A percentile compares a stretch with the other conserved stretches of the same genome.
These are phyloP conservation scores for Zophobas atratus DNA, from an alignment of 1,140 invertebrate genomes.

Conservation along the genomic window DNA sequence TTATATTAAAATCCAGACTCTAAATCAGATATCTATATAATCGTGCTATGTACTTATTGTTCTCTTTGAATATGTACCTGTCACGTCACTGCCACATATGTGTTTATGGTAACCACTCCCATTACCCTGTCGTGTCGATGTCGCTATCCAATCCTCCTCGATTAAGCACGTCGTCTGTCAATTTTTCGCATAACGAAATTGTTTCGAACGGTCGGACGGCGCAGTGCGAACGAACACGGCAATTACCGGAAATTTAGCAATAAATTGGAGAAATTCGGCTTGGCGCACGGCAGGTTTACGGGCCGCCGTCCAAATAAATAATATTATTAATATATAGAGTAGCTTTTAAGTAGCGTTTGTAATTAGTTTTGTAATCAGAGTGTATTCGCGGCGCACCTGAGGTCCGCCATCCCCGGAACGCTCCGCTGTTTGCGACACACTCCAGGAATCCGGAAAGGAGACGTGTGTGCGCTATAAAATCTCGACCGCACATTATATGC, in stretches of 20 bases:
- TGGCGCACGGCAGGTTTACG: constrained; percentile 44
- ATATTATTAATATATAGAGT: constrained; percentile 61
- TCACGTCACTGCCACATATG: too few species aligned
- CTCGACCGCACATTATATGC: constrained; percentile 40
- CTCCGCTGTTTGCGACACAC: constrained; percentile 20
- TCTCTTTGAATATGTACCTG: too few species aligned
- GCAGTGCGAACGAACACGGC: background rate
- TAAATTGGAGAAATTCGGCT: constrained; percentile 28
- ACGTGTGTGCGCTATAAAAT: constrained; percentile 36
- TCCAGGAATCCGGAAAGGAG: constrained; percentile 45
- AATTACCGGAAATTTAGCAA: constrained; percentile 27
- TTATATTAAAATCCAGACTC: too few species aligned
- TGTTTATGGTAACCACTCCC: too few species aligned
- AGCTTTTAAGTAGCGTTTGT: constrained; percentile 58
- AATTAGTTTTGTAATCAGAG: constrained; percentile 62
- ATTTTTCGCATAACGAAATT: constrained; percentile 14
- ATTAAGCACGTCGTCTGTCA: constrained; percentile 8
- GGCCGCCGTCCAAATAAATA: constrained; percentile 56
- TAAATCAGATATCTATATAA: too few species aligned
- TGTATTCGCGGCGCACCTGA: constrained; percentile 55
- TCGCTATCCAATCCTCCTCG: background rate
- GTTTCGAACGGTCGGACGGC: constrained; percentile 9
- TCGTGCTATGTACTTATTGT: too few species aligned
- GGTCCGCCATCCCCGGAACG: constrained; percentile 45
- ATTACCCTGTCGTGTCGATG: too few species aligned